These are phyloP conservation scores for Phasia obesa DNA, from an alignment of 2,888 invertebrate species.

Conservation along the genomic window DNA sequence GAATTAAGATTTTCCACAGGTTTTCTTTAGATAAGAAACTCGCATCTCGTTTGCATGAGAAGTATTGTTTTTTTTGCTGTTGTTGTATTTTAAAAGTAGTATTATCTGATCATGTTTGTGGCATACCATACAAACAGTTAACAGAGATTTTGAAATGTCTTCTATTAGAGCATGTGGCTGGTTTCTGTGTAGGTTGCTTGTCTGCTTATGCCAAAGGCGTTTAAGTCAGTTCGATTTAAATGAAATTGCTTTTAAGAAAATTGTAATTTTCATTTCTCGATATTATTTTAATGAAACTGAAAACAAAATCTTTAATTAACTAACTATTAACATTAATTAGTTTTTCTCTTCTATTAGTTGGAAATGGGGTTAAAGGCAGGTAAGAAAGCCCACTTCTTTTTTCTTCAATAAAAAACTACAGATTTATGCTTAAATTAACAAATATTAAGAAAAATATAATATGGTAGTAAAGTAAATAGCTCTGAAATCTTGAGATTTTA, in stretches of 20 bases:
- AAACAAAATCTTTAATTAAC: conserved; percentile 42
- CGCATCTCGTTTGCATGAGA: neutral
- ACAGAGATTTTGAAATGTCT: neutral
- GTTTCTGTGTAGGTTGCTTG: conserved; percentile 24
- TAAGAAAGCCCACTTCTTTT: no score
- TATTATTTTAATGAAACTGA: neutral
- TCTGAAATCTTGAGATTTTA: no score
- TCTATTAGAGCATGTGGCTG: neutral
- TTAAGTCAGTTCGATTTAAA: conserved; percentile 46
- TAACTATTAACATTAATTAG: conserved; percentile 14
- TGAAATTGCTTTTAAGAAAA: neutral
- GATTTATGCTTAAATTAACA: no score
- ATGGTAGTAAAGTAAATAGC: no score
- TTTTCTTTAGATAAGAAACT: conserved; percentile 48
- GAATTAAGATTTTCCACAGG: conserved; percentile 36
- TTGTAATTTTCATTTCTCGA: conserved; percentile 4
- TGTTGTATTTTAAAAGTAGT: neutral
- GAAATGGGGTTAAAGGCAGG: neutral
- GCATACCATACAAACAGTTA: neutral
- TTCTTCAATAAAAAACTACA: no score
- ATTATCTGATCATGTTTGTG: neutral
- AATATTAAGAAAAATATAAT: no score
- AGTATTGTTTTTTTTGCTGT: neutral
- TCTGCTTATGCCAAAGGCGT: conserved; percentile 35
- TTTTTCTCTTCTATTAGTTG: conserved; percentile 1